Evolutionary conservation across 2,797 vertebrate genomes (phyloP).

Genomic region (Perodicticus potto): DNA sequence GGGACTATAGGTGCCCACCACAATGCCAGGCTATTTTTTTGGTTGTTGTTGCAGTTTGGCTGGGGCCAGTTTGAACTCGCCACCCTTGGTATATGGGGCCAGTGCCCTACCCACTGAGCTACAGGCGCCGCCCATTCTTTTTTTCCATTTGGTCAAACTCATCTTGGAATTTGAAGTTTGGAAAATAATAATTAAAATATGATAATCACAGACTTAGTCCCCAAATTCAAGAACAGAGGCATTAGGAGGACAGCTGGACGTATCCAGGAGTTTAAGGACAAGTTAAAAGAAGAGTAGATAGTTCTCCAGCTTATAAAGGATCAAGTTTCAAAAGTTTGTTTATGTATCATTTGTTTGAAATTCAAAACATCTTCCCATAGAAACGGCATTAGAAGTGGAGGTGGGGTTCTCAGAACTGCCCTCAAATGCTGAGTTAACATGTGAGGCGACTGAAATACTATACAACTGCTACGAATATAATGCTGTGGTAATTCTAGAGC

Average conservation of each 20-base stretch:
- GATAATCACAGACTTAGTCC: not conserved
- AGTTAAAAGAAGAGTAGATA: not conserved
- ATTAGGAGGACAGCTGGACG: not conserved
- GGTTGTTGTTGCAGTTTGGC: too few species aligned
- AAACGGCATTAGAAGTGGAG: not conserved
- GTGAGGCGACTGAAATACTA: not conserved
- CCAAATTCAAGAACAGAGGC: not conserved
- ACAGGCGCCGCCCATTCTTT: not conserved
- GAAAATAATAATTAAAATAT: not conserved
- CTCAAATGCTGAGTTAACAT: not conserved
- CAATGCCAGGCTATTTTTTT: too few species aligned
- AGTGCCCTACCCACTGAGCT: too few species aligned
- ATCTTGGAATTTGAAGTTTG: conserved; percentile 2
- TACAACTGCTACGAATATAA: not conserved
- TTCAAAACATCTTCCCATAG: conserved; percentile 21
- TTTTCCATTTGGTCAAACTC: not conserved
- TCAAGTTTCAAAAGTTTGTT: conserved; percentile 10
- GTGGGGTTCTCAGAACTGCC: not conserved
- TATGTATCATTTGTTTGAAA: conserved; percentile 38
- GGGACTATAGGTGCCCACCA: too few species aligned
- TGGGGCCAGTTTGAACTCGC: too few species aligned
- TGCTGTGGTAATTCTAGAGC: not conserved
- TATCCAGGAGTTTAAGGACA: conserved; percentile 30
- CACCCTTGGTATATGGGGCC: too few species aligned
- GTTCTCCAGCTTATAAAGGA: not conserved